Base-by-base conservation (phyloP, 2,888 invertebrate genomes). In the Andrena chrysosceles region DNA sequence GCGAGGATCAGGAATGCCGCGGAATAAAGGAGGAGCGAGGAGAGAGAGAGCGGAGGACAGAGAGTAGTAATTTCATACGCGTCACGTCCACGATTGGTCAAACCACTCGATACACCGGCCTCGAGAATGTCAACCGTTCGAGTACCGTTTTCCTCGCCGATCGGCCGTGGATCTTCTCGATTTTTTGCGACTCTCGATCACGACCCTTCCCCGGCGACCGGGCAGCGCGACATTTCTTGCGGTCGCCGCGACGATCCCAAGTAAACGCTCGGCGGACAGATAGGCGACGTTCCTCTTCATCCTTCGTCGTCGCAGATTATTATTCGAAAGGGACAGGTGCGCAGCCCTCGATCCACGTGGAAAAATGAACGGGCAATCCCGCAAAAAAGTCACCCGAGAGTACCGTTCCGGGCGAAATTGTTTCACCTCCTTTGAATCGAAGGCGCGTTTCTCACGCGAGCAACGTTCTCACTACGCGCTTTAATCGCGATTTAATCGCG, bases 81-180 rank as follows among this genome's bases (percentile, higher is more conserved):
- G 89, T 89, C 84, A 84, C 83, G 83, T 89, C 76, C 85, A 87
- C 84, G 88, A 83, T 87, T 86, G 88, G 88, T 89, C 90, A 82
- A 85, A 86, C 88, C 81, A 74, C 85, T 88, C 88, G 88, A 88
- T 88, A 88, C 88, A 86, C 87, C 84, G 80, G 86, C 85, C 83
- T 86, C 83, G 86, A 90, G 91, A 91, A 92, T 91, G 91, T 90
- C 91, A 91, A 89, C 90, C 79, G 84, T 79, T 87, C 86, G 85
- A 88, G 91, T 91, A 91, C 91, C 91, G 91, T 91, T 92, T 83
- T 72, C 82, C 87, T 86, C 84, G 85, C 81, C 85, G 81, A 85
- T 81, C 86, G 83, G 71, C 84, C 77, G 73, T 85, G 83, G 77
- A 83, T 85, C 85, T 85, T 75, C 48, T 66, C 71, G 68, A 72